These are phyloP conservation scores for Patella ulyssiponensis DNA, from an alignment of 2,888 invertebrate genomes.

Conservation along the genomic window DNA sequence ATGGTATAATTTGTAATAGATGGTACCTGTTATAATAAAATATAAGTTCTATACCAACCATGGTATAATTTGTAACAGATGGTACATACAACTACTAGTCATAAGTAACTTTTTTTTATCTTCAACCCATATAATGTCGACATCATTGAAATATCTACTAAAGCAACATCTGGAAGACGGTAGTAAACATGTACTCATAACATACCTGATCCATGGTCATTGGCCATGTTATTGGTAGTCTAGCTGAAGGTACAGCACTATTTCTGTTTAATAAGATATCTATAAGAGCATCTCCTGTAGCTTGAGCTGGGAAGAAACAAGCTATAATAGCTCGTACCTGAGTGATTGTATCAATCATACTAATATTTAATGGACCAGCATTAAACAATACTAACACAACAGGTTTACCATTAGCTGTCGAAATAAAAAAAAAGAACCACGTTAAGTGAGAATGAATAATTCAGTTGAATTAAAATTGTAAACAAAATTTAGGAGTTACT, in stretches of 20 bases:
- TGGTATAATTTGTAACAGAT: constrained; percentile 52
- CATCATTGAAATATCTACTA: no score
- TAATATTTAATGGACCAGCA: constrained; percentile 63
- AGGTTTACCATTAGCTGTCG: constrained; percentile 11
- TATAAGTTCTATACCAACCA: constrained; percentile 68
- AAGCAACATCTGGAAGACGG: no score
- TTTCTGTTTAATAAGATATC: constrained; percentile 29
- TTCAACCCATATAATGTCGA: no score
- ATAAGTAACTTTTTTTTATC: no score
- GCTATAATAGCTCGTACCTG: constrained; percentile 53
- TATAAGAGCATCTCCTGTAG: constrained; percentile 54
- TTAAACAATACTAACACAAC: constrained; percentile 54
- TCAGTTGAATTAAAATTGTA: no score
- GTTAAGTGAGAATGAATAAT: no score
- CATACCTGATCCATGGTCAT: constrained; percentile 36
- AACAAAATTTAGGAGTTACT: no score
- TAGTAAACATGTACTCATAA: no score
- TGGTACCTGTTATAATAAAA: constrained; percentile 38
- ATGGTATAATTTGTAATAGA: constrained; percentile 17
- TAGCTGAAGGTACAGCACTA: constrained; percentile 48
- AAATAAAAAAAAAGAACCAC: background rate
- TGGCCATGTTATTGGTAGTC: constrained; percentile 60
- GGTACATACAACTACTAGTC: constrained; percentile 24
- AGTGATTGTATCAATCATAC: constrained; percentile 42
- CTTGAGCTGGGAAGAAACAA: constrained; percentile 59